phyloP scores from a whole-genome alignment of 2,797 vertebrate species.

The Lacerta agilis region DNA sequence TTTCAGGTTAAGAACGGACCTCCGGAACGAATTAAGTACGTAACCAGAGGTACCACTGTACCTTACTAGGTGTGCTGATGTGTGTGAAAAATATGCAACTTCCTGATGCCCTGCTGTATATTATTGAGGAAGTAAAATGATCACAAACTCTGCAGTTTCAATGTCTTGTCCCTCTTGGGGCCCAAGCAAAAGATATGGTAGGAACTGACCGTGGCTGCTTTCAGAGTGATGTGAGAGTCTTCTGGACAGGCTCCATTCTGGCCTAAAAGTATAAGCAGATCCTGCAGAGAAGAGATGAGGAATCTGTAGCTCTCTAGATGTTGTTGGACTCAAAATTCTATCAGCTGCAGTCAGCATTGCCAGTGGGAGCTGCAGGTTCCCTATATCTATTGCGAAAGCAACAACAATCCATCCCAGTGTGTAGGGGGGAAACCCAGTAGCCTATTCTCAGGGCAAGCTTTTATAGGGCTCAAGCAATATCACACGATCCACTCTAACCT shows the following conservation, averaged over 20 bases:
- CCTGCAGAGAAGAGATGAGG: neutral
- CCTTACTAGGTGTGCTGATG: neutral
- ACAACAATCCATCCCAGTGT: too few species aligned
- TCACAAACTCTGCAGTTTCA: neutral
- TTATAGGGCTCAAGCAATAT: neutral
- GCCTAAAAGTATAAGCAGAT: neutral
- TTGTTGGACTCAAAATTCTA: neutral
- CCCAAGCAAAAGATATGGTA: neutral
- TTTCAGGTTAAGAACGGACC: too few species aligned
- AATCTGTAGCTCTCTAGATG: neutral
- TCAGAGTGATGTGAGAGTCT: neutral
- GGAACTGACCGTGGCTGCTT: neutral
- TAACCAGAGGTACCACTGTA: too few species aligned
- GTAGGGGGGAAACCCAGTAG: too few species aligned
- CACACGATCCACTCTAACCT: neutral
- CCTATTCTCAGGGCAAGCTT: neutral
- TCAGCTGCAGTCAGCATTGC: neutral
- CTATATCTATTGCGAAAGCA: neutral
- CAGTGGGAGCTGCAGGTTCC: neutral
- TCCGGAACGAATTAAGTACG: too few species aligned
- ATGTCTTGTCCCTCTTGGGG: neutral
- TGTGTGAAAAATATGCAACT: neutral
- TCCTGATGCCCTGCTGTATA: neutral
- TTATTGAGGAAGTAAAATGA: too few species aligned
- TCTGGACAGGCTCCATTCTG: neutral